Evolutionary conservation across 2,888 invertebrate genomes (phyloP), one percentile per base, ranked within the genome.

Genomic region (Drosophila anomelani): DNA sequence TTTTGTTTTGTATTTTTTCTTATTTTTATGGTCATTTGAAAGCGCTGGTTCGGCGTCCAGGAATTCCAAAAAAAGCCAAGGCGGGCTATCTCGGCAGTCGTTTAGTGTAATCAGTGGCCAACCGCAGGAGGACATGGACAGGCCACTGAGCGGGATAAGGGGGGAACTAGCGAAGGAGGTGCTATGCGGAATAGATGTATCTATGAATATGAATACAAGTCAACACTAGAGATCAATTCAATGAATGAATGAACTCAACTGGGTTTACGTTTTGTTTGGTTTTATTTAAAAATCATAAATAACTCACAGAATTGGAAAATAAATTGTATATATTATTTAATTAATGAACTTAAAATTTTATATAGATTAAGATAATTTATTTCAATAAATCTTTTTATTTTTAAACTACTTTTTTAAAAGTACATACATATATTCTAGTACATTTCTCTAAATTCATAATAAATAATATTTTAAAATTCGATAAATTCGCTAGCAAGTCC

Each of bases 61-160:
- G 83, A 80, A 85, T 85, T 75, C 75, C 71, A 51, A 29, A 44
- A 23, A 36, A 36, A 68, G 68, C 53, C 67, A 58, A 58, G 58
- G 53, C 75, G 77, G 77, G 61, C 72, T 82, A 85, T 81, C 82
- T 68, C 62, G 59, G 56, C 73, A 78, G 72, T 78, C 82, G 82
- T 82, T 85, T 85, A 78, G 85, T 67, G 75, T 83, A 83, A 83
- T 83, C 82, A 85, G 76, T 72, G 74, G 57, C 69, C 51, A 36
- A 34, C 62, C 61, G 26, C 26, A 38, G 61, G 54, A 44, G 59
- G 56, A 34, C 54, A 53, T 51, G 44, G 57, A 17, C 32, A 57
- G 43, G 10, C 15, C 12, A 41, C 15, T 1, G 8, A 15, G 23
- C 15, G 43, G 32, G n/a, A 7, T 1, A 15, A 38, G n/a, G 17